Base-by-base conservation (phyloP, 2,113 vertebrate species). In the Dasyurus viverrinus region DNA sequence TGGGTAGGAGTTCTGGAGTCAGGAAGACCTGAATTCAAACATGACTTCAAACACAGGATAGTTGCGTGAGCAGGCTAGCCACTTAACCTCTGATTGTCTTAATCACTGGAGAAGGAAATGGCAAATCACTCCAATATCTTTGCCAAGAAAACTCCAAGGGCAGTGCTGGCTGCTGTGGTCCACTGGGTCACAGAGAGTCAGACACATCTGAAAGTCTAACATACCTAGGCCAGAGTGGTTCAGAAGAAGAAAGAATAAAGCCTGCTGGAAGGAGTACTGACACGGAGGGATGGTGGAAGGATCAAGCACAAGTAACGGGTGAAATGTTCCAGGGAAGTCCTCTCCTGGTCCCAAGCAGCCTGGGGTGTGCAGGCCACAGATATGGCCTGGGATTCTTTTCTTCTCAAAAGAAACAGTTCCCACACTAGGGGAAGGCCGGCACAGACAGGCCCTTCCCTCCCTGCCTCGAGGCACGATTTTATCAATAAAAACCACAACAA, bases 401-500 rank as follows among this genome's bases (percentile, higher is more conserved):
- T 84, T 84, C 68, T 42, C 68, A 42, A 42, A 84, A 84, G 68
- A 2, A 84, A 0, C 19, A 22, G 36, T 84, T 84, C 68, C 16
- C 68, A 84, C 68, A 42, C 16, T 42, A 10, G 68, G 68, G 68
- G n/a, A 84, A 84, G 68, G 16, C 19, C n/a, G 3, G 68, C 68
- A 84, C n/a, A 42, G 68, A 84, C 68, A 84, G 68, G 68, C n/a
- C n/a, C 68, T 84, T 84, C 68, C 68, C 68, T 42, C 68, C n/a
- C n/a, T 84, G 22, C 16, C 68, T 84, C 16, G 2, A 23, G 68
- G 16, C n/a, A 0, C 19, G 6, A 84, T 84, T 2, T 22, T 42
- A 84, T 84, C 68, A 84, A 84, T 84, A 84, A 84, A 84, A 84
- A 84, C 68, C 68, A 84, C 68, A 27, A 57, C 55, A 84, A 84